Base-by-base conservation (phyloP, 2,113 vertebrate genomes). In the Panthera tigris region DNA sequence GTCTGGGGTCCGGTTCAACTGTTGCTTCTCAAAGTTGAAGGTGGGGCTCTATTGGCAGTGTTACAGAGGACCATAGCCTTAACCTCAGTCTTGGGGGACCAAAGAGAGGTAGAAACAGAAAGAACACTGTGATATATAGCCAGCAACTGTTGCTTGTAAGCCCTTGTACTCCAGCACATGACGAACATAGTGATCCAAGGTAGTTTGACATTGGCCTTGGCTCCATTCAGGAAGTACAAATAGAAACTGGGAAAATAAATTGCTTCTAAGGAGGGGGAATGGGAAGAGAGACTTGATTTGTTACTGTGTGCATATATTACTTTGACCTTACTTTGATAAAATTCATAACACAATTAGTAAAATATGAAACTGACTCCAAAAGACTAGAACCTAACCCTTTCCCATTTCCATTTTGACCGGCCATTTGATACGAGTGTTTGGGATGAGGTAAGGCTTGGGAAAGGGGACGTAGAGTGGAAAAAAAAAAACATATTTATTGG, bases 331-430 rank as follows among this genome's bases (percentile, higher is more conserved):
- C 63, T 78, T 66, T 84, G 71, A 69, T 15, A 48, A 85, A 85
- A 21, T 85, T 95, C 50, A 78, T 25, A 85, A 50, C 76, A 85
- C 82, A 78, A 82, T 63, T 52, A 82, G 73, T 73, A 48, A 71
- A 94, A 57, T 57, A 84, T 69, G 31, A 85, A 85, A 91, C 71
- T 66, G 29, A n/a, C 69, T 95, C 68, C 27, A 74, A 82, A 95
- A 87, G 57, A 74, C 69, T 21, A 66, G 88, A 85, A n/a, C 52
- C 29, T 84, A 68, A 78, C 11, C 45, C 71, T 84, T 91, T 55
- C 36, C 45, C 45, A 12, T 69, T 80, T 80, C 74, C 50, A 45
- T 84, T 91, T 55, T 57, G 69, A 76, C 57, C 48, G 48, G 36
- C 7, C 61, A 78, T 85, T 91, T 79, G 57, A 91, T 55, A 79